phyloP scores from a whole-genome alignment of 2,888 invertebrate genomes.

The Campaea margaritaria region DNA sequence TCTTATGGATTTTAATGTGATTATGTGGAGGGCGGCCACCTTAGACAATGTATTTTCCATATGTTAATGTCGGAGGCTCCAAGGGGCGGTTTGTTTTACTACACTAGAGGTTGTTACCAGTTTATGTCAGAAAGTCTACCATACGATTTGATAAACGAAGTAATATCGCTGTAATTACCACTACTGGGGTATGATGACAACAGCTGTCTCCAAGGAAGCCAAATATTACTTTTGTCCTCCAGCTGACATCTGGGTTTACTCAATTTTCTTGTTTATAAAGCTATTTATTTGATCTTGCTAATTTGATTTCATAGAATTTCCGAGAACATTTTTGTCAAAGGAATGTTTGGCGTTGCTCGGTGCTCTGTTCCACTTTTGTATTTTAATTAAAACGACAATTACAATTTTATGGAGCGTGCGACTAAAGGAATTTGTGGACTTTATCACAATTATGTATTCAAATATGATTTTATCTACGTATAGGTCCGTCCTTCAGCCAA shows the following conservation, averaged over 20 bases:
- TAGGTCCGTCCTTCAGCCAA: too few relatives aligned
- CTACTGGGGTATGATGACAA: too few relatives aligned
- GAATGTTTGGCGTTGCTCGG: slow-evolving; percentile 2
- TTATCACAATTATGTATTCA: too few relatives aligned
- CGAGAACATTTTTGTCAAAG: slow-evolving; percentile 8
- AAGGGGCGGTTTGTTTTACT: neutral
- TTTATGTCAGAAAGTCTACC: too few relatives aligned
- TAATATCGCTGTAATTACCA: too few relatives aligned
- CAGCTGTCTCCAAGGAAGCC: neutral
- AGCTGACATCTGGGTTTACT: neutral
- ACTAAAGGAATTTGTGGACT: neutral
- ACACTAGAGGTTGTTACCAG: too few relatives aligned
- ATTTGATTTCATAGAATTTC: neutral
- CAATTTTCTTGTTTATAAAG: neutral
- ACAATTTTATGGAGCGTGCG: neutral
- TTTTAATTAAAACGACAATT: slow-evolving; percentile 13
- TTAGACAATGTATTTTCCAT: neutral
- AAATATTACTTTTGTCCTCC: neutral
- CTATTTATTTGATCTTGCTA: slow-evolving; percentile 1
- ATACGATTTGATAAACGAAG: too few relatives aligned
- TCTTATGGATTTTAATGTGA: slow-evolving; percentile 41
- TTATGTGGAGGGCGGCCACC: slow-evolving; percentile 10
- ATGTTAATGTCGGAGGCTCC: neutral
- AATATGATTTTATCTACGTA: too few relatives aligned
- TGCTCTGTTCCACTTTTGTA: neutral